Percentiles rank a stretch among this genome's conserved stretches.
Conservation (phyloP, 1,140 invertebrate species). For the Psilanteris sp. region DNA sequence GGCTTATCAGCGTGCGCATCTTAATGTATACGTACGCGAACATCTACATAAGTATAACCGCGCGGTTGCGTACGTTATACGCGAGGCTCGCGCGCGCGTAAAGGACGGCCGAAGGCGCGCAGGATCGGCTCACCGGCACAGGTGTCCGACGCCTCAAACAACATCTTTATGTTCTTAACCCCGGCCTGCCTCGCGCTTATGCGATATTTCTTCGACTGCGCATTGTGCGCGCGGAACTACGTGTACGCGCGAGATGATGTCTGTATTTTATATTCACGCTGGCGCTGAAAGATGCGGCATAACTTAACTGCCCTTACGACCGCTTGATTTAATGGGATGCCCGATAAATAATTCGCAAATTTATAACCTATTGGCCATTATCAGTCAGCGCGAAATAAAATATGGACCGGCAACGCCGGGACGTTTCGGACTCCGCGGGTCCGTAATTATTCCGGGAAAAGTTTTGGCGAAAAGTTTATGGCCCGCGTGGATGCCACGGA, state of each 20-base stretch:
- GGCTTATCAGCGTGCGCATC: conserved; percentile 77
- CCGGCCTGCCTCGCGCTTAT: conserved; percentile 52
- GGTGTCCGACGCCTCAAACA: conserved; percentile 67
- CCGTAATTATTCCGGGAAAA: conserved; percentile 32
- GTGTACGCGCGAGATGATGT: conserved; percentile 65
- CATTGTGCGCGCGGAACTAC: conserved; percentile 54
- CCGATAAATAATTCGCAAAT: conserved; percentile 63
- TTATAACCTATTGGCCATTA: conserved; percentile 61
- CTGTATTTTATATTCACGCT: conserved; percentile 63
- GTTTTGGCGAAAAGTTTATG: too few relatives aligned
- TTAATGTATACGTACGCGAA: conserved; percentile 77
- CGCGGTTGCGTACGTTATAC: conserved; percentile 59
- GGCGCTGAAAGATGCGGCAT: conserved; percentile 58
- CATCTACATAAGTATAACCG: conserved; percentile 69
- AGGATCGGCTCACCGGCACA: conserved; percentile 53
- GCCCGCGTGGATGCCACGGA: too few relatives aligned
- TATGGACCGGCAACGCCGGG: conserved; percentile 18
- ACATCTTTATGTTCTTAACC: conserved; percentile 67
- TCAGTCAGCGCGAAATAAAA: conserved; percentile 50
- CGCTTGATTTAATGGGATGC: conserved; percentile 47
- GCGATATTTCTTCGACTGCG: conserved; percentile 56
- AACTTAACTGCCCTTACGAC: conserved; percentile 47
- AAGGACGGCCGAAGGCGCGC: conserved; percentile 31
- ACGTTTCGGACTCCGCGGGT: conserved; percentile 10
- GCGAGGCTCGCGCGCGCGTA: conserved; percentile 51